A percentile compares a stretch with the other conserved stretches of the same genome.
Conservation (phyloP, 2,113 vertebrate species). For the Elephantulus edwardii region DNA sequence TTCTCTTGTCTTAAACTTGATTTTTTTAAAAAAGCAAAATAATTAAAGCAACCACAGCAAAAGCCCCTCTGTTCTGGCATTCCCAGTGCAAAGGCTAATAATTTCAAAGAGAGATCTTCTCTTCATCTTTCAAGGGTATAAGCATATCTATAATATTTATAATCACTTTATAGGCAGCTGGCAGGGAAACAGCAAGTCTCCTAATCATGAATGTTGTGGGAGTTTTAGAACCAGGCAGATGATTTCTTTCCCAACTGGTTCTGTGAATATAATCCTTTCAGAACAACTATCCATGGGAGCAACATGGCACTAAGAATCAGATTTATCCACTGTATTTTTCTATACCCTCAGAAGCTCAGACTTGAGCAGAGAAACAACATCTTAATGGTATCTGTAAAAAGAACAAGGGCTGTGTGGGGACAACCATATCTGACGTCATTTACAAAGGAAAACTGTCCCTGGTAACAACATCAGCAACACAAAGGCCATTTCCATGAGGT, state of each 20-base stretch:
- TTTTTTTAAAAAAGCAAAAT: slow-evolving; percentile 43
- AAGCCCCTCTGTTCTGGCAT: slow-evolving; percentile 29
- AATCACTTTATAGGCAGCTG: slow-evolving; percentile 36
- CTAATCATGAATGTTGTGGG: slow-evolving; percentile 28
- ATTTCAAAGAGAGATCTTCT: slow-evolving; percentile 41
- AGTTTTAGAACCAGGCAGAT: not conserved
- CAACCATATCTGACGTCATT: too few relatives aligned
- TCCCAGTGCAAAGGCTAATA: not conserved
- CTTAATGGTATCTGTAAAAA: not conserved
- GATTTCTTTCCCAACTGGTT: slow-evolving; percentile 38
- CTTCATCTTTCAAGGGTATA: slow-evolving; percentile 30
- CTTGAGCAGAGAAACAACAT: not conserved
- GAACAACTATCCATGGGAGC: slow-evolving; percentile 26
- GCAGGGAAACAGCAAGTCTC: slow-evolving; percentile 35
- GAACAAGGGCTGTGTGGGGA: too few relatives aligned
- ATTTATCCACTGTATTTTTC: slow-evolving; percentile 45
- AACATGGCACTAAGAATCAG: not conserved
- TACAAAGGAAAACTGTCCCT: too few relatives aligned
- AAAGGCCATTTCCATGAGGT: too few relatives aligned
- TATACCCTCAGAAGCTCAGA: slow-evolving; percentile 30
- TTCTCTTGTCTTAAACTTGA: slow-evolving; percentile 67
- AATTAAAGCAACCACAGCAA: slow-evolving; percentile 59
- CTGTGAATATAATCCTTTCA: not conserved
- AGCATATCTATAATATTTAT: slow-evolving; percentile 36
- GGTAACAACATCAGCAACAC: too few relatives aligned